Conservation (phyloP, 2,113 vertebrate species). For the Zosterops lateralis region DNA sequence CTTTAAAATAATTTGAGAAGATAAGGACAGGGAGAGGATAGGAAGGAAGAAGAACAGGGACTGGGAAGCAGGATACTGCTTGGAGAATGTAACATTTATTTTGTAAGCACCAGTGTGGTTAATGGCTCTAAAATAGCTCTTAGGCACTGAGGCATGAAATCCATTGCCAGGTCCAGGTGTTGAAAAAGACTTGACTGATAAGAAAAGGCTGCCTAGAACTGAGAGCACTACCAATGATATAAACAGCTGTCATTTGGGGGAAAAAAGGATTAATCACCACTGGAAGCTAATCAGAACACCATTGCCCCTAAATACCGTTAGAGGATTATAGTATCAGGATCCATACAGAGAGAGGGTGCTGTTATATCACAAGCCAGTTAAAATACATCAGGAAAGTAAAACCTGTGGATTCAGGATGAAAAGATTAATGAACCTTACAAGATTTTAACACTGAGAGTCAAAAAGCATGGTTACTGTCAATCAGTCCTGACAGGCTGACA, state of each 20-base stretch:
- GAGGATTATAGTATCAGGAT: conserved; percentile 11
- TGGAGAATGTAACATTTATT: not conserved
- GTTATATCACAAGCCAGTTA: not conserved
- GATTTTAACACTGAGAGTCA: not conserved
- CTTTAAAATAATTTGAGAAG: not conserved
- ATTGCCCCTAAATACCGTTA: not conserved
- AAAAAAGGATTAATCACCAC: conserved; percentile 15
- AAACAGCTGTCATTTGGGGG: conserved; percentile 37
- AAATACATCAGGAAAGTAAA: not conserved
- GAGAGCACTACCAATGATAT: conserved; percentile 16
- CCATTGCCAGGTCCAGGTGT: conserved; percentile 51
- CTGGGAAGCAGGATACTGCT: not conserved
- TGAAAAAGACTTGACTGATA: conserved; percentile 53
- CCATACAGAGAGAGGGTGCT: not conserved
- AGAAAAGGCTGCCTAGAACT: conserved; percentile 10
- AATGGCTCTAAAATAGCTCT: conserved; percentile 46
- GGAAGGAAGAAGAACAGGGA: not conserved
- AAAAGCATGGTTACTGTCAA: not conserved
- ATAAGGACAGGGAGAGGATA: not conserved
- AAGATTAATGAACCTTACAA: not conserved
- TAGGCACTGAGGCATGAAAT: conserved; percentile 46
- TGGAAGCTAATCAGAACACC: conserved; percentile 24
- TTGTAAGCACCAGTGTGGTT: not conserved
- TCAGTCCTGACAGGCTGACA: not conserved
- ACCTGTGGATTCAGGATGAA: not conserved